Base-by-base conservation (phyloP, 2,888 invertebrate genomes). In the Aphodius sticticus region DNA sequence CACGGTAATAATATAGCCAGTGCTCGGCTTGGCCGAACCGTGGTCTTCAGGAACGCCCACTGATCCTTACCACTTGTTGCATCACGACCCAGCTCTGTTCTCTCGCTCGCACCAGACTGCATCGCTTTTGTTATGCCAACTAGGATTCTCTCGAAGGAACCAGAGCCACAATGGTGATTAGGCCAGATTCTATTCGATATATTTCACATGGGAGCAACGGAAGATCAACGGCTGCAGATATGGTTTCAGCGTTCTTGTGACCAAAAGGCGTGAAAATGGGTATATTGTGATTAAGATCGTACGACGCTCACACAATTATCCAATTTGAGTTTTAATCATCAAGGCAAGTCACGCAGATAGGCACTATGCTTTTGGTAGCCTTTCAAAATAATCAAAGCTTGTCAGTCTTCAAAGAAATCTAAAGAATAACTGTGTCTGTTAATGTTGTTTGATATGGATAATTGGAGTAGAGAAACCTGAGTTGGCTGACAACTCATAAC, bases 1-100 rank as follows among this genome's bases (percentile, higher is more conserved):
- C 87, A 86, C 82, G 82, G 85, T 87, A 87, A 87, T 87, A 86
- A 86, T 83, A 86, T 83, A 69, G 79, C 80, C 77, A 81, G 72
- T 81, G 82, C 74, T 74, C 83, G 83, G 84, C 83, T 83, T 83
- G 82, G 81, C 26, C 26, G 26, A 26, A 26, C 80, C 80, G 70
- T 75, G 77, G 72, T 72, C 72, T 36, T 7, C 26, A 6, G 81
- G 82, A 85, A 85, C 86, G 85, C 86, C 84, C 79, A 70, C 79
- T 79, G 81, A 85, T 84, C 85, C 84, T 82, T 80, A 82, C 82
- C 81, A 81, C 76, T 70, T 78, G 77, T 82, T 82, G 78, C 82
- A 81, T 85, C 84, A 84, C 83, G 84, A 84, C 81, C 76, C 76
- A 69, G n/a, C 79, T 74, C 74, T 74, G 35, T 37, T 36, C 79